These are phyloP conservation scores for Camelus dromedarius DNA, from an alignment of 2,113 vertebrate species.

Conservation along the genomic window DNA sequence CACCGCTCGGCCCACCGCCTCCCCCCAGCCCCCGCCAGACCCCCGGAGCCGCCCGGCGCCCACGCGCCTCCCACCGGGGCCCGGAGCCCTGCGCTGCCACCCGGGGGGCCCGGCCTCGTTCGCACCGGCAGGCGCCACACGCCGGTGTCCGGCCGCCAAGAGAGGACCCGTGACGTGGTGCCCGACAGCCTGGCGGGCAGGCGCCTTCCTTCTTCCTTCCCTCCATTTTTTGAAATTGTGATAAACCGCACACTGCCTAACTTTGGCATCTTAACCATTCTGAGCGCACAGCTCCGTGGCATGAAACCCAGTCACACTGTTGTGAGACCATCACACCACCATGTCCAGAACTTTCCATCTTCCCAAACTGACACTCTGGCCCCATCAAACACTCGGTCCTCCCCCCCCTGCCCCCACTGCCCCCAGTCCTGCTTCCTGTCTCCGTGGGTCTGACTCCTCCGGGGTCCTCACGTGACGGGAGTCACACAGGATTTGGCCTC, in stretches of 20 bases:
- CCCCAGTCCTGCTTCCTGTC: too few relatives aligned
- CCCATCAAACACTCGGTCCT: background rate
- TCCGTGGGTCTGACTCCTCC: background rate
- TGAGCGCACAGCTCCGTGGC: rapidly evolving
- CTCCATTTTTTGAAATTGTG: background rate
- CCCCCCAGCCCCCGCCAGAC: background rate
- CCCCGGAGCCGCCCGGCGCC: background rate
- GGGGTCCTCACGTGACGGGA: background rate
- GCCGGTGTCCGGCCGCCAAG: background rate
- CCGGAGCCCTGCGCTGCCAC: background rate
- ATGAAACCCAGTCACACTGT: rapidly evolving
- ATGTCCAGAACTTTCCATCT: background rate
- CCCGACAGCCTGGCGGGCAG: too few relatives aligned
- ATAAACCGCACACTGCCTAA: rapidly evolving
- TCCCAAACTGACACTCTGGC: background rate
- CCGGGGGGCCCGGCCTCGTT: background rate
- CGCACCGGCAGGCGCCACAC: background rate
- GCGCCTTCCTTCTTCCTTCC: rapidly evolving
- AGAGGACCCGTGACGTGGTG: background rate
- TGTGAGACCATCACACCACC: rapidly evolving
- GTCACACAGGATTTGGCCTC: background rate
- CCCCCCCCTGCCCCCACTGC: background rate
- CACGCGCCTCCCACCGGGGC: background rate
- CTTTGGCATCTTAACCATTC: background rate
- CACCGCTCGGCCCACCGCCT: too few relatives aligned